Evolutionary conservation across 2,888 invertebrate species (phyloP).

Genomic region (Drosophila falleni): DNA sequence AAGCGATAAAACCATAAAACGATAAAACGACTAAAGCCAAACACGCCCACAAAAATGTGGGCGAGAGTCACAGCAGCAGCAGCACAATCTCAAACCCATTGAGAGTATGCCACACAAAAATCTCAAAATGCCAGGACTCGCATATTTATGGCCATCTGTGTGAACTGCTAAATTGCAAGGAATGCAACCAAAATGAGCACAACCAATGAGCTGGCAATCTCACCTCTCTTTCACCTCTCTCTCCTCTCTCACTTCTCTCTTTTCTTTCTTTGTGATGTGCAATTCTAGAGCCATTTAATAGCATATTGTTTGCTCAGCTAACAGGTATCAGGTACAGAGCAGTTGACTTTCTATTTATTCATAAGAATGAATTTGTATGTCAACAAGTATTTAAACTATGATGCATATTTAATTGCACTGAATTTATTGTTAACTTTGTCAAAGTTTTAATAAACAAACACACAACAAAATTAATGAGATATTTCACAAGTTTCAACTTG

Average conservation of each 20-base stretch:
- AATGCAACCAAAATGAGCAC: conserved; percentile 48
- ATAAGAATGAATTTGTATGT: conserved; percentile 3
- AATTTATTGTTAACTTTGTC: conserved; percentile 9
- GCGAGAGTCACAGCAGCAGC: conserved; percentile 18
- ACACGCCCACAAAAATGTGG: conserved; percentile 34
- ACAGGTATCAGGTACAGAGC: neutral
- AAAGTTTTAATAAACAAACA: neutral
- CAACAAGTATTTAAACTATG: conserved; percentile 9
- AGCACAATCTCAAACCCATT: conserved; percentile 18
- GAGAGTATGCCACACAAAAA: conserved; percentile 48
- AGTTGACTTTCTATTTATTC: conserved; percentile 15
- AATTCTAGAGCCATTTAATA: conserved; percentile 1
- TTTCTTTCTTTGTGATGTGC: neutral
- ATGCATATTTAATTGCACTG: conserved; percentile 8
- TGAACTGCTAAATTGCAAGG: conserved; percentile 50
- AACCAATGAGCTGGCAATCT: conserved; percentile 39
- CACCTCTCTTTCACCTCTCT: neutral
- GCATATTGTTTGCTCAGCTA: conserved; percentile 5
- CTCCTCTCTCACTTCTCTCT: neutral
- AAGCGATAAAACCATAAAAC: conserved; percentile 74
- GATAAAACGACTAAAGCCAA: conserved; percentile 48
- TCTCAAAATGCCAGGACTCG: conserved; percentile 65
- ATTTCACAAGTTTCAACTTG: neutral
- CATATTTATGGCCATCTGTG: conserved; percentile 70
- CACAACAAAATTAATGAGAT: neutral